Conservation (phyloP, 2,888 invertebrate species). For the Gryllus longicercus region DNA sequence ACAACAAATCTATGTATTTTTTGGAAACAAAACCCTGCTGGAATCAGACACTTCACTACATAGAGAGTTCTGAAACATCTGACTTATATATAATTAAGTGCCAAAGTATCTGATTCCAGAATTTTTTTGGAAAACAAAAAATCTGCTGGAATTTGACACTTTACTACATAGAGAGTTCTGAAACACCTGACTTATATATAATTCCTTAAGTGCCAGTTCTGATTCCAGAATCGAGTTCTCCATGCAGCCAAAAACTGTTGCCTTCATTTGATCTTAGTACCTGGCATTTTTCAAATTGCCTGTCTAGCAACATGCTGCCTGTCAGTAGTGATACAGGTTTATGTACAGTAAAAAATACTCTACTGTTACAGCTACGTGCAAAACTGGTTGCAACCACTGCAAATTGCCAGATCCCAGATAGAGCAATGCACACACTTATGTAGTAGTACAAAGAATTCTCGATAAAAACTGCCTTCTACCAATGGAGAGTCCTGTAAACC, state of each 20-base stretch:
- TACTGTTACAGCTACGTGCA: slow-evolving; percentile 7
- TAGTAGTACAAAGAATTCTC: slow-evolving; percentile 9
- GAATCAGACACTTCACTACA: too few relatives aligned
- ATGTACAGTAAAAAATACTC: not conserved
- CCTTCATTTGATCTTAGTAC: not conserved
- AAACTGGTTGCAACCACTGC: not conserved
- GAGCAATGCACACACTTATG: slow-evolving; percentile 17
- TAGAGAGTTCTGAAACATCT: too few relatives aligned
- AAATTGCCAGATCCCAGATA: slow-evolving; percentile 17
- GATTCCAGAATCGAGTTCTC: too few relatives aligned
- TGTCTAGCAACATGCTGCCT: slow-evolving; percentile 17
- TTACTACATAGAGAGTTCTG: too few relatives aligned
- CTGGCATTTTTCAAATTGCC: not conserved
- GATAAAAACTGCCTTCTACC: slow-evolving; percentile 6
- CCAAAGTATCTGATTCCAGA: too few relatives aligned
- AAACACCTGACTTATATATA: too few relatives aligned
- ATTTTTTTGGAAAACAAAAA: too few relatives aligned
- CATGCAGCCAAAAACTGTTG: not conserved
- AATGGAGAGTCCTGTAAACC: slow-evolving; percentile 17
- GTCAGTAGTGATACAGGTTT: not conserved
- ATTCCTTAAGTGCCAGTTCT: too few relatives aligned
- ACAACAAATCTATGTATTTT: too few relatives aligned
- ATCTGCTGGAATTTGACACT: too few relatives aligned
- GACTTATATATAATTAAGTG: too few relatives aligned
- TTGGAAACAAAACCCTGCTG: too few relatives aligned